A percentile compares a stretch with the other conserved stretches of the same genome.
Evolutionary conservation across 2,113 vertebrate species (phyloP).

Genomic region (Paracanthobrama guichenoti): DNA sequence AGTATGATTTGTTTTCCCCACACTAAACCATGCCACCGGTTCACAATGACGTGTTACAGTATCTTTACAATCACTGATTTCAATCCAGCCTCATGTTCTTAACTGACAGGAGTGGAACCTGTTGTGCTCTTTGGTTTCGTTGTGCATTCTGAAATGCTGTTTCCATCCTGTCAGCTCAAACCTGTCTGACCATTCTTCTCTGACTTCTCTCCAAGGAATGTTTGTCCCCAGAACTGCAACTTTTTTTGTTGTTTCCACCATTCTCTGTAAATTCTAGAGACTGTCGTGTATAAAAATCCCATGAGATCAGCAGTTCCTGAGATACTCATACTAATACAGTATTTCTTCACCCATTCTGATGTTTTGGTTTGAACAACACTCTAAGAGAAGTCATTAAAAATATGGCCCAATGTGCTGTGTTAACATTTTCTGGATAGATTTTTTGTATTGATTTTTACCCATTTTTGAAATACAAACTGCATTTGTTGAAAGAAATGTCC

Average conservation of each 20-base stretch:
- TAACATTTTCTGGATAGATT: no score
- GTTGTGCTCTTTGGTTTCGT: background rate
- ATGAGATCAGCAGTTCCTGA: background rate
- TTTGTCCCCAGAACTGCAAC: background rate
- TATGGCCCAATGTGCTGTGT: no score
- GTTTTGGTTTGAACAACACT: background rate
- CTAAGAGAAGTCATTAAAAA: no score
- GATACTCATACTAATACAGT: background rate
- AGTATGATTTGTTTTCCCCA: background rate
- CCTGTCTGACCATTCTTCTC: constrained; percentile 5
- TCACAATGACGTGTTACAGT: no score
- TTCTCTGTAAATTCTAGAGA: background rate
- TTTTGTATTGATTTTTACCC: no score
- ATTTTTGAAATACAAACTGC: no score
- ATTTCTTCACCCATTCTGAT: background rate
- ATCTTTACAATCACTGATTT: background rate
- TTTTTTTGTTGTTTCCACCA: background rate
- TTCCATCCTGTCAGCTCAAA: background rate
- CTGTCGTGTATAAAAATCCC: background rate
- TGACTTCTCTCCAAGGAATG: background rate
- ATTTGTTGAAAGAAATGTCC: no score
- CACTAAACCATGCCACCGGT: background rate
- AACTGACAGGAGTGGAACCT: background rate
- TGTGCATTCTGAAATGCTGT: background rate
- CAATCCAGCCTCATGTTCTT: background rate